Conservation (phyloP, 2,888 invertebrate genomes). For the Ophraella communa region DNA sequence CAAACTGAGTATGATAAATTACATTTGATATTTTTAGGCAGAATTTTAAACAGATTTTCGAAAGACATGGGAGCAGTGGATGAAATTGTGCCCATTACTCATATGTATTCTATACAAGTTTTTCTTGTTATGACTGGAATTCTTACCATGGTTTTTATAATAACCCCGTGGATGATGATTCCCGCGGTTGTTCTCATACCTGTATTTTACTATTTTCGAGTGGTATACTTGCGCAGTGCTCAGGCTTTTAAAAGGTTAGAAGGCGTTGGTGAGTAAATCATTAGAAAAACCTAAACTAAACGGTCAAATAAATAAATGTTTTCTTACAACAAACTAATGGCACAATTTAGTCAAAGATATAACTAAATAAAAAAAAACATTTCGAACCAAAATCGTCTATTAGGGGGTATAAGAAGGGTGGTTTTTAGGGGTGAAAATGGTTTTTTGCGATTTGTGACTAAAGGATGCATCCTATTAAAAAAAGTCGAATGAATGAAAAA, state of each 20-base stretch:
- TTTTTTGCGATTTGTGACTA: too few relatives aligned
- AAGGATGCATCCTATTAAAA: too few relatives aligned
- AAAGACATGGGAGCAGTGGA: slow-evolving; percentile 84
- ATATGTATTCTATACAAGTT: slow-evolving; percentile 70
- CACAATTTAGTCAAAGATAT: too few relatives aligned
- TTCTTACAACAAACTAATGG: too few relatives aligned
- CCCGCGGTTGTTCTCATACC: slow-evolving; percentile 68
- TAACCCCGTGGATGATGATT: slow-evolving; percentile 72
- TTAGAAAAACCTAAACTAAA: too few relatives aligned
- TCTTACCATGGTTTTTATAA: slow-evolving; percentile 65
- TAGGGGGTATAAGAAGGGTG: too few relatives aligned
- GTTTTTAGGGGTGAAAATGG: too few relatives aligned
- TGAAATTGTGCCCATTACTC: slow-evolving; percentile 71
- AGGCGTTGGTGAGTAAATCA: slow-evolving; percentile 57
- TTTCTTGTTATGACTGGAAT: slow-evolving; percentile 76
- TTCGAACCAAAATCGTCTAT: too few relatives aligned
- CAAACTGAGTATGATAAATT: too few relatives aligned
- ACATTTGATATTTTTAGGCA: slow-evolving; percentile 63
- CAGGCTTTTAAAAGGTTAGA: slow-evolving; percentile 73
- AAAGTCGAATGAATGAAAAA: too few relatives aligned
- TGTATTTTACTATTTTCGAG: slow-evolving; percentile 69
- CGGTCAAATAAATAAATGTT: too few relatives aligned
- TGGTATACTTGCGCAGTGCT: slow-evolving; percentile 73
- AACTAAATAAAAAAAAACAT: too few relatives aligned
- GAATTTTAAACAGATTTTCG: slow-evolving; percentile 83